phyloP scores from a whole-genome alignment of 2,797 vertebrate species.

The Heteromormyrus szaboi region DNA sequence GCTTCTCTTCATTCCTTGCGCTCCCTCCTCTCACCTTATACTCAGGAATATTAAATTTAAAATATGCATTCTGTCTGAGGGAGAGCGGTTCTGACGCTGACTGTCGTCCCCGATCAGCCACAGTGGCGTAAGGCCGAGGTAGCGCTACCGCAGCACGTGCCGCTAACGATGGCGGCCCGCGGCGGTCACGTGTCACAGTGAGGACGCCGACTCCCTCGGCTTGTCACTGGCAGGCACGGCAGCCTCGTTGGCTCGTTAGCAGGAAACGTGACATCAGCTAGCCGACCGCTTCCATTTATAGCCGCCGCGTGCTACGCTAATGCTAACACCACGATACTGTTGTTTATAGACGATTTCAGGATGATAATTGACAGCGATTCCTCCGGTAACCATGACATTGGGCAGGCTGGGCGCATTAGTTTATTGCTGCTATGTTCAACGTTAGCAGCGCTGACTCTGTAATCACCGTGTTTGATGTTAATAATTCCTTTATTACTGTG shows the following conservation, averaged over 20 bases:
- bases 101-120: background rate
- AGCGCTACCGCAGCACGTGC: background rate
- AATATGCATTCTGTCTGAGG: background rate
- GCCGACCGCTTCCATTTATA: background rate
- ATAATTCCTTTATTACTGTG: background rate
- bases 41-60: background rate
- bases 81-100: background rate
- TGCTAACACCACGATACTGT: background rate
- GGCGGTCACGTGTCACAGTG: background rate
- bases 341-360: background rate
- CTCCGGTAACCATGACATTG: background rate
- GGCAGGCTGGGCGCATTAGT: background rate
- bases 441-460: background rate
- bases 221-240: background rate
- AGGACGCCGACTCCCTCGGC: background rate
- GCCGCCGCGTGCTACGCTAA: background rate
- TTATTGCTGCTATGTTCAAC: background rate
- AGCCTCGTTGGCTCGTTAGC: background rate
- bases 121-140: background rate
- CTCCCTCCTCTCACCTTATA: background rate
- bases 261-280: background rate
- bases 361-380: background rate
- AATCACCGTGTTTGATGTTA: background rate
- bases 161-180: background rate
- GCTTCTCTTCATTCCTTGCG: background rate